Base-by-base conservation (phyloP, 2,888 invertebrate genomes). In the Hanleya hanleyi region DNA sequence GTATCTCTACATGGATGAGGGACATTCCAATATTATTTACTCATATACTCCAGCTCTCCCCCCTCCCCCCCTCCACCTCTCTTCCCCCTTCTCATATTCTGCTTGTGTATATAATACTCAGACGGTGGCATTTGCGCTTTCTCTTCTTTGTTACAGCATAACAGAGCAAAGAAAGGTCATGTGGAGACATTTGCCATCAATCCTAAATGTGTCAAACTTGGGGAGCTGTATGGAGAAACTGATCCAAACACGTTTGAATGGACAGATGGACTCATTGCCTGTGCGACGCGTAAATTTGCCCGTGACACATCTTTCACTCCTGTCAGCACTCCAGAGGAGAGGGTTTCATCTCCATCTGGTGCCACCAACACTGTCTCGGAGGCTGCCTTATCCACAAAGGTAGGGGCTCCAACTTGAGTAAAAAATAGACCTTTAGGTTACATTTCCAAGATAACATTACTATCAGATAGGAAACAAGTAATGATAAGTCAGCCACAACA, bases 231-330 rank as follows among this genome's bases (percentile, higher is more conserved):
- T 76, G 90, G 90, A 9, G 87, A 87, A 65, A 88, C 89, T 33
- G 89, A 90, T 77, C 86, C 89, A 12, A 86, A 87, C 76, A 90
- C 90, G 7, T 88, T 88, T 76, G 90, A 90, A 76, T 90, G 90
- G 90, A 84, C 87, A 37, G 90, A 90, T 76, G 90, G 90, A 1
- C 84, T 90, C n/a, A 88, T 90, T 70, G 89, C 88, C 51, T 85
- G 83, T 64, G 87, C 88, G 33, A 87, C 87, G 9, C 74, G 89
- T 36, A 83, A 83, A 50, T 89, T 90, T 71, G 83, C 87, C 38
- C 82, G 82, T 62, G 86, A 88, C 61, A 69, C 81, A 4, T 67
- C 57, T 33, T n/a, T 36, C 38, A 47, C 51, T 15, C 22, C 64
- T 15, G 7, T 65, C 12, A 32, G 65, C 67, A 26, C 68, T 15